Conservation (phyloP, 2,113 vertebrate genomes). For the Siniperca knerii region DNA sequence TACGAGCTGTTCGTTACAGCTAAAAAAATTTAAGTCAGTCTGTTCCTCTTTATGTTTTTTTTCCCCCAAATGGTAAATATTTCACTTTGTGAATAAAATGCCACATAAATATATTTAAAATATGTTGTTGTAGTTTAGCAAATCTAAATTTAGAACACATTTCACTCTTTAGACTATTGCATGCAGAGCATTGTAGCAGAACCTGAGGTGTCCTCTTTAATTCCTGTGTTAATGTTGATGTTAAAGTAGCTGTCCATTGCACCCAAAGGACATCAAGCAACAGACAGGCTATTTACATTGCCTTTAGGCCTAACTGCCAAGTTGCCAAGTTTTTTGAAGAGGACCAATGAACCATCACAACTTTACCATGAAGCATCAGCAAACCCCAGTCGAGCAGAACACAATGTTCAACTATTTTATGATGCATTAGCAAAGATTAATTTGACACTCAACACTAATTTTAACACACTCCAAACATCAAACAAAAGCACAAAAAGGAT, state of each 20-base stretch:
- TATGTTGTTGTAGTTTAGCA: not conserved
- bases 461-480: not conserved
- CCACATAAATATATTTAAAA: not conserved
- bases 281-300: not conserved
- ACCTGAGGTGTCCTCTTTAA: not conserved
- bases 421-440: not conserved
- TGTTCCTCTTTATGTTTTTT: not conserved
- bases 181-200: not conserved
- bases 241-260: not conserved
- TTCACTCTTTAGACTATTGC: not conserved
- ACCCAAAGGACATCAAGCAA: not conserved
- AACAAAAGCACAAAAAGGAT: not conserved
- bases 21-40: not conserved
- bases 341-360: not conserved
- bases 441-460: not conserved
- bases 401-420: not conserved
- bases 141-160: slow-evolving; percentile 1
- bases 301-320: not conserved
- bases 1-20: not conserved
- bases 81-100: not conserved
- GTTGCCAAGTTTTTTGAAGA: not conserved
- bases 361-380: not conserved
- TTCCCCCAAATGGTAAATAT: not conserved
- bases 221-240: not conserved
- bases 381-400: not conserved